A percentile compares a stretch with the other conserved stretches of the same genome.
phyloP scores from a whole-genome alignment of 2,113 vertebrate genomes.

The Picathartes gymnocephalus region DNA sequence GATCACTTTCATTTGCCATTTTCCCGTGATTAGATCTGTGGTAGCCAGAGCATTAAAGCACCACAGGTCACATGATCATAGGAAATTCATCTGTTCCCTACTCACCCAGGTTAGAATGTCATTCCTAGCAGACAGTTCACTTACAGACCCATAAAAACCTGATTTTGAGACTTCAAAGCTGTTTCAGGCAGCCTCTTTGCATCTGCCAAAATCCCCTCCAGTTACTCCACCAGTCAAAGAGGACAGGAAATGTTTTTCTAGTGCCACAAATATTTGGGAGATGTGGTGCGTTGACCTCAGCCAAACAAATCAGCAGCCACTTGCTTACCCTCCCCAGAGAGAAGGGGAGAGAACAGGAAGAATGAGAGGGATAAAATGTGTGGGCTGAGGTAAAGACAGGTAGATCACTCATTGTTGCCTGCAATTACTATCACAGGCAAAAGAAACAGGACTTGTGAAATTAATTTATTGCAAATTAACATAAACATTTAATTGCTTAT shows the following conservation, averaged over 20 bases:
- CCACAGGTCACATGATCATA: not conserved
- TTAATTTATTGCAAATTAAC: not conserved
- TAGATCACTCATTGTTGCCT: not conserved
- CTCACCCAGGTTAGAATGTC: not conserved
- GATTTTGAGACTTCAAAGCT: not conserved
- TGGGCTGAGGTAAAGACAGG: not conserved
- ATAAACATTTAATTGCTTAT: not conserved
- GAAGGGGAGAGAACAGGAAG: not conserved
- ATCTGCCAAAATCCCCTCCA: not conserved
- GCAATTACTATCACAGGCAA: not conserved
- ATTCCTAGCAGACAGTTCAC: not conserved
- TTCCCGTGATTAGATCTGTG: not conserved
- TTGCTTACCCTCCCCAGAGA: fast-evolving
- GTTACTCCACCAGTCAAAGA: not conserved
- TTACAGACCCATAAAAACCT: not conserved
- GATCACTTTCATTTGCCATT: not conserved
- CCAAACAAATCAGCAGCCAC: not conserved
- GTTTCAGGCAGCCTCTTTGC: not conserved
- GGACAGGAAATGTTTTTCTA: not conserved
- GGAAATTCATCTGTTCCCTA: not conserved
- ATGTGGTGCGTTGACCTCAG: not conserved
- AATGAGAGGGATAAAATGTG: not conserved
- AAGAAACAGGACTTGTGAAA: not conserved
- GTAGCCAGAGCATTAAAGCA: not conserved
- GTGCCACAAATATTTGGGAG: not conserved